Conservation (phyloP, 2,113 vertebrate species). For the Cyanistes caeruleus region DNA sequence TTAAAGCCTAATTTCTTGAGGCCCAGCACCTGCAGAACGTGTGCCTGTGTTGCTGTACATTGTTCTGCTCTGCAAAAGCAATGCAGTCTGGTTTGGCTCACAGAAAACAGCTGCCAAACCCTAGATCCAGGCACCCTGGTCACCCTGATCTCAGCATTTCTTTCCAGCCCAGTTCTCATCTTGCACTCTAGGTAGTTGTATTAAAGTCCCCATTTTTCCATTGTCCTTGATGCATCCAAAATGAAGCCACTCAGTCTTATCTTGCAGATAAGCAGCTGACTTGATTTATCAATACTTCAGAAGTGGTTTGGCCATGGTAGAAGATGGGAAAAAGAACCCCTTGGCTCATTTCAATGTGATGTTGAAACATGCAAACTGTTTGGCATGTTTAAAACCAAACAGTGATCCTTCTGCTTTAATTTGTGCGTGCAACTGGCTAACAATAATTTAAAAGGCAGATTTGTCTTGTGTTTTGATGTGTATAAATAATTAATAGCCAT, state of each 20-base stretch:
- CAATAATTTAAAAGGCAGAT: neutral
- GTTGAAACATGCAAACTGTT: neutral
- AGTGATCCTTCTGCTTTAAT: neutral
- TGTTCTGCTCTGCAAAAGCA: neutral
- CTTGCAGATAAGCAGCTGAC: neutral
- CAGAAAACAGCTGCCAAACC: fast-evolving
- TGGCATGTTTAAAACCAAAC: neutral
- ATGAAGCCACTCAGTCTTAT: neutral
- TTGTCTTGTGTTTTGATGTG: neutral
- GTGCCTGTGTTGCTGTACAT: fast-evolving
- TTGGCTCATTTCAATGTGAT: neutral
- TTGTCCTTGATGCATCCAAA: neutral
- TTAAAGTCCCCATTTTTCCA: neutral
- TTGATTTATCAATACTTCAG: neutral
- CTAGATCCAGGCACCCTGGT: too few species aligned
- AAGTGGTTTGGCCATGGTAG: fast-evolving
- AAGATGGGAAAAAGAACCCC: neutral
- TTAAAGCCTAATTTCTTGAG: neutral
- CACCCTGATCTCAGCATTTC: fast-evolving
- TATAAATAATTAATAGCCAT: neutral
- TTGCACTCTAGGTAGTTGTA: neutral
- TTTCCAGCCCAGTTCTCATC: neutral
- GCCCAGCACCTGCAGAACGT: fast-evolving
- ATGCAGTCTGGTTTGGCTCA: neutral
- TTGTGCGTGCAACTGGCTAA: neutral